Conservation (phyloP, 2,113 vertebrate genomes). For the Paralichthys olivaceus region DNA sequence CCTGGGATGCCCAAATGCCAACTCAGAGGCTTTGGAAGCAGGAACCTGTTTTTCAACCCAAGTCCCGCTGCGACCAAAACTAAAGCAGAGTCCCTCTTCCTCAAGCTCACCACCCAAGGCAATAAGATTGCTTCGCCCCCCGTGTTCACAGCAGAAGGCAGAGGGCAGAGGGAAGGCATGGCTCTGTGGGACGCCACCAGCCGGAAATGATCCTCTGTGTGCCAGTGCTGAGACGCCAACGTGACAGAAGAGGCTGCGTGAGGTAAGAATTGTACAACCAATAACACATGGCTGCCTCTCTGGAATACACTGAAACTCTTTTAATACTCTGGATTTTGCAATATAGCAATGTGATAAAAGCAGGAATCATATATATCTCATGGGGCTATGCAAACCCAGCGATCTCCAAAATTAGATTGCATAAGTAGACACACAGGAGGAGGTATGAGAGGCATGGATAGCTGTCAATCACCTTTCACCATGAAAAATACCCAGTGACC, state of each 20-base stretch:
- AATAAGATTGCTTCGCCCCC: slow-evolving; percentile 74
- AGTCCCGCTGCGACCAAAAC: slow-evolving; percentile 74
- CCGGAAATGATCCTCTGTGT: slow-evolving; percentile 77
- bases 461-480: slow-evolving; percentile 73
- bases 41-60: slow-evolving; percentile 75
- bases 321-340: slow-evolving; percentile 39
- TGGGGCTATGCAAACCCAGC: slow-evolving; percentile 32
- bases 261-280: slow-evolving; percentile 41
- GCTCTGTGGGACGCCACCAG: slow-evolving; percentile 63
- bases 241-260: slow-evolving; percentile 50
- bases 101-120: slow-evolving; percentile 71
- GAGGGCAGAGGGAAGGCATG: slow-evolving; percentile 78
- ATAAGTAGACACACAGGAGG: slow-evolving; percentile 46
- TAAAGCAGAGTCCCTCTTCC: slow-evolving; percentile 71
- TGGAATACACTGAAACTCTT: slow-evolving; percentile 38
- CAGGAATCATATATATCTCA: slow-evolving; percentile 40
- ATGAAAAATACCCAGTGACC: slow-evolving; percentile 69
- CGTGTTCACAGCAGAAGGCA: slow-evolving; percentile 76
- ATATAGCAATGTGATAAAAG: slow-evolving; percentile 35
- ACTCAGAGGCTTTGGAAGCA: slow-evolving; percentile 71
- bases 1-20: slow-evolving; percentile 80
- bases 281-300: slow-evolving; percentile 29
- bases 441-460: slow-evolving; percentile 35
- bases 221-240: slow-evolving; percentile 69
- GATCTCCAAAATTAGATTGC: slow-evolving; percentile 51